phyloP scores from a whole-genome alignment of 2,797 vertebrate genomes.

The Buceros bicornis region DNA sequence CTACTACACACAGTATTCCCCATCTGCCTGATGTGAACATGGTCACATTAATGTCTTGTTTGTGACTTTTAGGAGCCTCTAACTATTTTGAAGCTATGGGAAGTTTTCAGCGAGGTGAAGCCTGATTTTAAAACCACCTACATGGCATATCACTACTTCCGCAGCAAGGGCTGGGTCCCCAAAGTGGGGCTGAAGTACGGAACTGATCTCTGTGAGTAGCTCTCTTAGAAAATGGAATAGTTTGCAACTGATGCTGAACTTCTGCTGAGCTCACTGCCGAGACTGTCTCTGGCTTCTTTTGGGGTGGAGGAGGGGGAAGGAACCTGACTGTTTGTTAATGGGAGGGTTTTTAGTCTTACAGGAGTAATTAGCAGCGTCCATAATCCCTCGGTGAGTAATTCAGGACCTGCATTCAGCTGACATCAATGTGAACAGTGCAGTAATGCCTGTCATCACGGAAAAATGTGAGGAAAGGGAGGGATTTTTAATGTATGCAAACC shows the following conservation, averaged over 20 bases:
- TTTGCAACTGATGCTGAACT: neutral
- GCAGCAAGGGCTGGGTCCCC: constrained; percentile 94
- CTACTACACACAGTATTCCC: neutral
- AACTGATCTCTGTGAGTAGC: constrained; percentile 89
- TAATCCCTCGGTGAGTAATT: neutral
- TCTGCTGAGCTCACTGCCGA: neutral
- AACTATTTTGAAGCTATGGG: constrained; percentile 88
- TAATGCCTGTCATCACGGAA: neutral
- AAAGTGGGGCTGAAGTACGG: constrained; percentile 95
- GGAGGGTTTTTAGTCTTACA: neutral
- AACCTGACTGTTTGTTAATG: neutral
- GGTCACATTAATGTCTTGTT: neutral
- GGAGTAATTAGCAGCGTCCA: neutral
- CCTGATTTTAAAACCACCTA: constrained; percentile 87
- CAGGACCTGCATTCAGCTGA: neutral
- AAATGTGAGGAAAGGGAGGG: neutral
- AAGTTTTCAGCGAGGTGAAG: constrained; percentile 79
- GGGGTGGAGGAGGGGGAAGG: neutral
- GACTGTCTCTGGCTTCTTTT: neutral
- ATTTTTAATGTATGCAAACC: neutral
- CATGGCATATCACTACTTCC: constrained; percentile 91
- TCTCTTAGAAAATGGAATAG: neutral
- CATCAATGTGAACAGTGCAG: neutral
- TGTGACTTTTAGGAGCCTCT: constrained; percentile 85
- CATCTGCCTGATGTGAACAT: neutral